Evolutionary conservation across 37 sponge, comb jelly and placozoan genomes (phyloP).

Genomic region (Bolinopsis microptera): DNA sequence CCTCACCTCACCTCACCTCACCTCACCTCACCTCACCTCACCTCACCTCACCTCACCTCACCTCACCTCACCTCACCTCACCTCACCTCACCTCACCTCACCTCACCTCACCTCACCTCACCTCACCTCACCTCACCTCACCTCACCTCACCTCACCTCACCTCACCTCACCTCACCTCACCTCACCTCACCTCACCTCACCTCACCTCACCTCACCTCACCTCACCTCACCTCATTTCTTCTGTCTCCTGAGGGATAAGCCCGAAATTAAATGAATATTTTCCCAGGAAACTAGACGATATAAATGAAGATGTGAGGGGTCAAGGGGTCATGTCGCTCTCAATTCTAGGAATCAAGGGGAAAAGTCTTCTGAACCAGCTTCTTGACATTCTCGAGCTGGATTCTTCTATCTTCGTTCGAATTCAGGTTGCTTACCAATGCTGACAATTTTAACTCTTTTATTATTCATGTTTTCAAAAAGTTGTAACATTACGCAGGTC

Average conservation of each 20-base stretch:
- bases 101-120: neutral
- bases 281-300: conserved; percentile 58
- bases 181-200: neutral
- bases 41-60: neutral
- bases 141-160: neutral
- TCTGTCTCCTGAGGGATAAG: too few species aligned
- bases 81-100: neutral
- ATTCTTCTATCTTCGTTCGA: conserved; percentile 62
- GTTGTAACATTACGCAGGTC: too few species aligned
- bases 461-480: too few species aligned
- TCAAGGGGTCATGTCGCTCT: conserved; percentile 54
- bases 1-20: neutral
- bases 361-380: conserved; percentile 61
- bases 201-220: neutral
- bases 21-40: neutral
- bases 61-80: neutral
- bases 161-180: neutral
- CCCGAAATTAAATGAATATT: neutral
- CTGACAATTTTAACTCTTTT: too few species aligned
- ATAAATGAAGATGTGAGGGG: conserved; percentile 51
- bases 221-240: neutral
- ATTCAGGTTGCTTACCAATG: neutral
- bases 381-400: conserved; percentile 49
- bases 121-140: neutral
- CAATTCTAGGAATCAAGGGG: conserved; percentile 53